Conservation (phyloP, 2,797 vertebrate genomes). For the Prionace glauca region DNA sequence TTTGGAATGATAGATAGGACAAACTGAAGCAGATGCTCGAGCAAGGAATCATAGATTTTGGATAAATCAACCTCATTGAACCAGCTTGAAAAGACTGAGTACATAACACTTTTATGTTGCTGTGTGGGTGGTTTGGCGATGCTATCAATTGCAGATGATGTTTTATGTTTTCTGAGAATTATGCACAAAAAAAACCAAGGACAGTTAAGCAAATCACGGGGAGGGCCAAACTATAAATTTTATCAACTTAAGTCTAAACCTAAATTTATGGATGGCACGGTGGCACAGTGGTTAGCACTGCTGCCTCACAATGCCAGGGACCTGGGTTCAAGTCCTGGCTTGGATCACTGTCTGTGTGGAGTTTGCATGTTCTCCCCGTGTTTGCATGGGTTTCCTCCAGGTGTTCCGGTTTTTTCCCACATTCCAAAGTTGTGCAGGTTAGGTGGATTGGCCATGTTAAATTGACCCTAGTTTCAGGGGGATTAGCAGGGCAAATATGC, state of each 20-base stretch:
- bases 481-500: too few relatives aligned
- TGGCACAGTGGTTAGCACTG: too few relatives aligned
- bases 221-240: neutral
- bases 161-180: slow-evolving; percentile 12
- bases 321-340: too few relatives aligned
- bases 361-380: too few relatives aligned
- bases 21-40: slow-evolving; percentile 11
- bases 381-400: too few relatives aligned
- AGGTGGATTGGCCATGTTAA: too few relatives aligned
- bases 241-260: neutral
- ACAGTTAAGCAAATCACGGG: neutral
- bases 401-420: too few relatives aligned
- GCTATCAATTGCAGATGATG: slow-evolving; percentile 29
- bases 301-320: too few relatives aligned
- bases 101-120: neutral
- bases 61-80: slow-evolving; percentile 28
- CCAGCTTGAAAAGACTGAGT: slow-evolving; percentile 27
- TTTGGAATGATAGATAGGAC: slow-evolving; percentile 25
- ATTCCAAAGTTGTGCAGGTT: too few relatives aligned
- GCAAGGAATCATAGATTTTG: slow-evolving; percentile 17
- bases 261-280: too few relatives aligned
- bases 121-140: slow-evolving; percentile 19
- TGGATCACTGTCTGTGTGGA: too few relatives aligned
- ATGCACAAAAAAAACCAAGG: neutral
- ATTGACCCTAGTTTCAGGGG: too few relatives aligned